Conservation (phyloP, 2,888 invertebrate genomes). For the Acanthosoma haemorrhoidale region DNA sequence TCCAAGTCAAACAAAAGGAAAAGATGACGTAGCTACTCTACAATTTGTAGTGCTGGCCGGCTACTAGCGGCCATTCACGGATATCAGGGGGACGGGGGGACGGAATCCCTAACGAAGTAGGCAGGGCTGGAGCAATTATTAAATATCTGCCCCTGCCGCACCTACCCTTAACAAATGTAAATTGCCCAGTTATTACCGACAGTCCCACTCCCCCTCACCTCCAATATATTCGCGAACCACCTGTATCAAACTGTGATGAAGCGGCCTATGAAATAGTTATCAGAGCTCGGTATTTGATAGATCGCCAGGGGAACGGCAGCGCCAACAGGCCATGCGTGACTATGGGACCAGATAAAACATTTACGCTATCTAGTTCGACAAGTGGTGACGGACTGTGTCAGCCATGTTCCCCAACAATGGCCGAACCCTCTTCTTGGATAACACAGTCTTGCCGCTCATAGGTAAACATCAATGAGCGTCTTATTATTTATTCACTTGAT, state of each 20-base stretch:
- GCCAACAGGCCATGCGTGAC: background rate
- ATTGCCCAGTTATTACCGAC: no score
- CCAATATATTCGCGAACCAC: background rate
- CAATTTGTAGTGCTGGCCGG: no score
- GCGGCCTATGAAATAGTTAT: background rate
- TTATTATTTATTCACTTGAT: no score
- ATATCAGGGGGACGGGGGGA: no score
- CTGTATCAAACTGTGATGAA: background rate
- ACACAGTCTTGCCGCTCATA: no score
- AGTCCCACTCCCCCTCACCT: background rate
- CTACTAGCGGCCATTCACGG: no score
- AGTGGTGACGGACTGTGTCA: background rate
- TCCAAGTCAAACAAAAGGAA: no score
- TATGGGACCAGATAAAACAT: background rate
- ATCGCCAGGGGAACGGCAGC: background rate
- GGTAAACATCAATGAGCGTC: no score
- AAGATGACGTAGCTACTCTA: no score
- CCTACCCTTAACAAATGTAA: background rate
- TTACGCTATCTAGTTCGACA: background rate
- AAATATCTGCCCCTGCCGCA: background rate
- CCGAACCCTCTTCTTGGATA: no score
- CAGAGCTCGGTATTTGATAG: background rate
- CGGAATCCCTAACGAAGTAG: background rate
- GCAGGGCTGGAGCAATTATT: background rate
- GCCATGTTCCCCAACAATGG: background rate